phyloP scores from a whole-genome alignment of 1,140 invertebrate genomes.

The Helicoverpa zea region DNA sequence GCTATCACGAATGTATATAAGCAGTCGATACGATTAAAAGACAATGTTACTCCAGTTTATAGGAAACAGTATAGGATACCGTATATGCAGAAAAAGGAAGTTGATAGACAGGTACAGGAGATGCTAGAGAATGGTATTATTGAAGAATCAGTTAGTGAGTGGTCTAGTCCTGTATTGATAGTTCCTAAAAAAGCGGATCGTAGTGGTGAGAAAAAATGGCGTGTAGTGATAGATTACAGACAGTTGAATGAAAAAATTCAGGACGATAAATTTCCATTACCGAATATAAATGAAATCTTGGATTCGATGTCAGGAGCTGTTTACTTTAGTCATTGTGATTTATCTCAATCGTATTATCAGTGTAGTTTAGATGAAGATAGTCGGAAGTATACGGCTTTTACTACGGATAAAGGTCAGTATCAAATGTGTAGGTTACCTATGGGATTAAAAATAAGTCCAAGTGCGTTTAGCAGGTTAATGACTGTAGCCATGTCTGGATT shows the following conservation, averaged over 20 bases:
- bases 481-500: conserved; percentile 32
- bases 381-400: conserved; percentile 39
- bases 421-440: conserved; percentile 47
- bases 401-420: conserved; percentile 43
- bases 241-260: conserved; percentile 4
- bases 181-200: conserved; percentile 1
- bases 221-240: conserved; percentile 6
- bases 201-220: neutral
- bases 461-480: conserved; percentile 37
- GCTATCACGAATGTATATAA: neutral
- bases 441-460: conserved; percentile 42
- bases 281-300: neutral
- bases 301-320: conserved; percentile 17
- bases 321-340: conserved; percentile 1
- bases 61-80: conserved; percentile 22
- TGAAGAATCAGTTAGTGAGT: neutral
- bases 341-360: conserved; percentile 35
- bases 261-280: conserved; percentile 3
- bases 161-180: neutral
- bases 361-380: neutral
- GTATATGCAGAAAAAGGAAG: conserved; percentile 2
- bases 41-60: conserved; percentile 7
- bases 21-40: conserved; percentile 12
- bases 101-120: neutral
- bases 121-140: conserved; percentile 1